Evolutionary conservation across 2,113 vertebrate species (phyloP).

Genomic region (Pontoporia blainvillei): DNA sequence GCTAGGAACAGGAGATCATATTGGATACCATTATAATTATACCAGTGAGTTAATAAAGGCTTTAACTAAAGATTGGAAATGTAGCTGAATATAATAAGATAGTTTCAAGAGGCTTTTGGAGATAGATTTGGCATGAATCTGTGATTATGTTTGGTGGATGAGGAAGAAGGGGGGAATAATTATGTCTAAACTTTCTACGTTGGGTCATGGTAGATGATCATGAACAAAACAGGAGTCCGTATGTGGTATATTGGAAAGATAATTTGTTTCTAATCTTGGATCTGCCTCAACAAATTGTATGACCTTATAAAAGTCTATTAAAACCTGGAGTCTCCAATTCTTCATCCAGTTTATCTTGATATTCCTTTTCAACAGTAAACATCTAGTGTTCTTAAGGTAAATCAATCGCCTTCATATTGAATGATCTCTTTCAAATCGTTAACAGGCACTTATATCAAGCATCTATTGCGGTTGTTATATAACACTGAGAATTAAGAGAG

Average conservation of each 20-base stretch:
- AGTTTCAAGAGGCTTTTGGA: not conserved
- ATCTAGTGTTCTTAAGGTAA: not conserved
- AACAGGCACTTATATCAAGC: not conserved
- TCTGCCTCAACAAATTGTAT: not conserved
- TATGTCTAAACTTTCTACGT: not conserved
- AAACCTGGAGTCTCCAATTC: not conserved
- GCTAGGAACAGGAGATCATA: not conserved
- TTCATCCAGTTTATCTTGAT: not conserved
- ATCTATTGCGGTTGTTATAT: not conserved
- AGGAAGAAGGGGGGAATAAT: not conserved
- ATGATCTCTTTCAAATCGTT: not conserved
- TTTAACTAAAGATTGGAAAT: not conserved
- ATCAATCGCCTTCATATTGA: not conserved
- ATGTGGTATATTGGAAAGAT: slow-evolving; percentile 8
- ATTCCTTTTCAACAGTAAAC: not conserved
- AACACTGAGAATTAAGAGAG: not conserved
- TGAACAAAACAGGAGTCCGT: not conserved
- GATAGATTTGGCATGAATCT: not conserved
- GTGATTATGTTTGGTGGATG: not conserved
- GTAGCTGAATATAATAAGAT: not conserved
- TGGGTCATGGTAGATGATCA: not conserved
- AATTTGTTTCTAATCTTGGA: slow-evolving; percentile 35
- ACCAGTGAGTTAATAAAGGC: not conserved
- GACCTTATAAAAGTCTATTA: not conserved
- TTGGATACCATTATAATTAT: not conserved